Percentiles rank a stretch among this genome's conserved stretches.
Evolutionary conservation across 2,888 invertebrate genomes (phyloP).

Genomic region (Ectemnius cavifrons): DNA sequence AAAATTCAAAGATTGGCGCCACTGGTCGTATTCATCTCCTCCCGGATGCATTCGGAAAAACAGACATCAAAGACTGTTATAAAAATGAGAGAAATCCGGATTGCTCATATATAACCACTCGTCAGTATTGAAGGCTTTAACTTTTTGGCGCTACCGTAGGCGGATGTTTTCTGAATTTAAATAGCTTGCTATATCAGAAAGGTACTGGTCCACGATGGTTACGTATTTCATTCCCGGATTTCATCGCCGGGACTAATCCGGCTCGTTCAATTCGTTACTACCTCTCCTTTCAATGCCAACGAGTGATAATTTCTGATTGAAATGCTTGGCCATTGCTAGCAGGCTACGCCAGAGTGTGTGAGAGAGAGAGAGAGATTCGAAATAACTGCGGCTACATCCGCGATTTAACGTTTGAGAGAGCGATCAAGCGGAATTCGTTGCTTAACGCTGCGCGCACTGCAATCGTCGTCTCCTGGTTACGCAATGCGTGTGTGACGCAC

Average conservation of each 20-base stretch:
- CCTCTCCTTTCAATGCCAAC: constrained; percentile 47
- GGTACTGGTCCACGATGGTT: constrained; percentile 30
- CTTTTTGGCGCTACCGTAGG: neutral
- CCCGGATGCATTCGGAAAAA: neutral
- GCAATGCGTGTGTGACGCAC: constrained; percentile 48
- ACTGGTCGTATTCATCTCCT: neutral
- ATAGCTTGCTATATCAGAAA: constrained; percentile 12
- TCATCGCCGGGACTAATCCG: constrained; percentile 29
- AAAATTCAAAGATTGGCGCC: constrained; percentile 36
- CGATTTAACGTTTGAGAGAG: constrained; percentile 53
- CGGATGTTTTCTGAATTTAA: constrained; percentile 19
- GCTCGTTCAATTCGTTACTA: constrained; percentile 29
- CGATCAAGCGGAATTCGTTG: constrained; percentile 60
- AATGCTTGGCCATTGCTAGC: constrained; percentile 39
- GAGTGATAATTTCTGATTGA: constrained; percentile 46
- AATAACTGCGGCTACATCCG: constrained; percentile 48
- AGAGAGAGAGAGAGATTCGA: too few relatives aligned
- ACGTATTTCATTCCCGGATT: constrained; percentile 28
- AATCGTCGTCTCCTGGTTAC: constrained; percentile 49
- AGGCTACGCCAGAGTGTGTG: neutral
- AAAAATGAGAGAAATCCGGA: neutral
- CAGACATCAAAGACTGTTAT: neutral
- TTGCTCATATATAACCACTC: too few relatives aligned
- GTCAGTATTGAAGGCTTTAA: neutral
- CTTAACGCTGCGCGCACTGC: constrained; percentile 50